Base-by-base conservation (phyloP, 2,113 vertebrate species). In the Tauraco erythrolophus region DNA sequence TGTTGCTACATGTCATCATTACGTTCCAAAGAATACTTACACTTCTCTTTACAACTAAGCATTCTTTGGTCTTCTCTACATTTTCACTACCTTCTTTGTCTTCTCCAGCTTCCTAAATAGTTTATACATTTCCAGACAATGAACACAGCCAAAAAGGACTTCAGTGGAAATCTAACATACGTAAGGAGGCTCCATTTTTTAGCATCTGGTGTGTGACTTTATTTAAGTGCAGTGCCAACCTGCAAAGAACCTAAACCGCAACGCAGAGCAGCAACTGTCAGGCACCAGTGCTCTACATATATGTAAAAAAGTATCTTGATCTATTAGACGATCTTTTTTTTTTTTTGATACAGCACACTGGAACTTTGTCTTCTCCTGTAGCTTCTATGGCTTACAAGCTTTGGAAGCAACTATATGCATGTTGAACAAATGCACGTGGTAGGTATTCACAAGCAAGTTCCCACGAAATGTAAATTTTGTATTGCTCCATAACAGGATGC, bases 151-250 rank as follows among this genome's bases (percentile, higher is more conserved):
- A 72, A 31, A 57, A 50, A 75, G 16, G 23, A 41, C 45, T 89
- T 25, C 11, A 33, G n/a, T 4, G 4, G 69, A 81, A 84, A 64
- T n/a, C 14, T 1, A 78, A 82, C 0, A 0, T 2, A 31, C 0
- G 1, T 22, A 91, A 70, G 16, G 30, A 84, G 57, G 27, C 13
- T 45, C 33, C 12, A 58, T 25, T 22, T 60, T 64, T 60, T 56
- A 61, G 33, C 13, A 60, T 1, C 25, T 81, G n/a, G 31, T 19
- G 6, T 2, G 0, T 58, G 43, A 81, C 48, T 14, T 45, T 39
- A 78, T 33, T 70, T 65, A 56, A 53, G 17, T 3, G 22, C 33
- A 83, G 43, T 3, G 28, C 51, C 23, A 77, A n/a, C 10, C 53
- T n/a, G 19, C 18, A 41, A 85, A 82, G 43, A 88, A 71, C 7